phyloP scores from a whole-genome alignment of 2,888 invertebrate genomes.

The Calameuta idolon region DNA sequence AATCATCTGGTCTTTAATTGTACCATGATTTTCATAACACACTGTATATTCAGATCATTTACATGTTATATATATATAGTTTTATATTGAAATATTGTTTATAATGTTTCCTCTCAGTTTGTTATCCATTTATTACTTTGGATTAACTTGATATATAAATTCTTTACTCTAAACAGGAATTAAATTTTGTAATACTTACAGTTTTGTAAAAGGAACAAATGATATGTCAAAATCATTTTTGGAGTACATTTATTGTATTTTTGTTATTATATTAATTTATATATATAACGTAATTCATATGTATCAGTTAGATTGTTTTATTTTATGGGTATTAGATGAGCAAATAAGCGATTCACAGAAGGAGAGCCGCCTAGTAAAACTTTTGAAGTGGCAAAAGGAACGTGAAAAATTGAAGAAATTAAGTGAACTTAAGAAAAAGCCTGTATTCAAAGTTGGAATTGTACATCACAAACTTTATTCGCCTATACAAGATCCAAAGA shows the following conservation, averaged over 20 bases:
- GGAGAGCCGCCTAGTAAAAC: constrained; percentile 26
- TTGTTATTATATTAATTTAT: neutral
- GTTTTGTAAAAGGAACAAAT: no score
- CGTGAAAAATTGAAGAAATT: constrained; percentile 37
- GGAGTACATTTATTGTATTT: neutral
- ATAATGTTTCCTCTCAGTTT: neutral
- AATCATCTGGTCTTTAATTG: neutral
- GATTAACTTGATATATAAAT: no score
- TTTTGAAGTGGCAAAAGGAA: constrained; percentile 49
- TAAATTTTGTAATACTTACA: no score
- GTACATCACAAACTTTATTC: constrained; percentile 51
- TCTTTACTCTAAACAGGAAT: no score
- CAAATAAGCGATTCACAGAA: neutral
- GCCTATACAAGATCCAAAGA: constrained; percentile 24
- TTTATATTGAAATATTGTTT: neutral
- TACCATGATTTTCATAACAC: neutral
- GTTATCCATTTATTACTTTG: no score
- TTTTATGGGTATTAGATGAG: neutral
- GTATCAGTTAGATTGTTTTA: neutral
- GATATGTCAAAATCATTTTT: no score
- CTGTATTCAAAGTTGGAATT: constrained; percentile 54
- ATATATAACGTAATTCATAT: neutral
- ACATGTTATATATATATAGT: neutral
- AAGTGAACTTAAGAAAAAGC: constrained; percentile 44
- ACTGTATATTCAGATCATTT: neutral